Evolutionary conservation across 2,888 invertebrate genomes (phyloP).

Genomic region (Dolichomitus sp.): DNA sequence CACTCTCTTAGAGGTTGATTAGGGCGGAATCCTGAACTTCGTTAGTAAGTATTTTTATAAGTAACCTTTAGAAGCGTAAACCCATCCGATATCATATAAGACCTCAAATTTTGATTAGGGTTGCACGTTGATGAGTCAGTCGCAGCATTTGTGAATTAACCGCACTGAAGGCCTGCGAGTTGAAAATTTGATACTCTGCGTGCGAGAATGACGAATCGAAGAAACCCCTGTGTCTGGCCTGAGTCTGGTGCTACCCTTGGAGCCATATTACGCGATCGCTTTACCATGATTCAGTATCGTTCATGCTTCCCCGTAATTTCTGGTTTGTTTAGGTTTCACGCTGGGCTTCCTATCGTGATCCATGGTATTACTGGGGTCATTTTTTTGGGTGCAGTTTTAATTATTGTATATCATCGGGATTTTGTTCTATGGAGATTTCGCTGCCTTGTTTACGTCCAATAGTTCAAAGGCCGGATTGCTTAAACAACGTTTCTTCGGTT

Average conservation of each 20-base stretch:
- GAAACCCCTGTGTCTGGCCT: conserved; percentile 42
- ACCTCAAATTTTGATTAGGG: no score
- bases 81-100: no score
- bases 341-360: conserved; percentile 44
- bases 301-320: conserved; percentile 56
- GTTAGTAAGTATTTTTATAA: no score
- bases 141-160: neutral
- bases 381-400: conserved; percentile 34
- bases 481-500: no score
- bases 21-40: no score
- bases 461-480: no score
- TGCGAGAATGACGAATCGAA: conserved; percentile 55
- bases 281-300: conserved; percentile 53
- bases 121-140: no score
- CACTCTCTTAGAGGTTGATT: no score
- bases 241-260: conserved; percentile 16
- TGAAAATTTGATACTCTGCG: conserved; percentile 43
- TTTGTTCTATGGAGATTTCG: no score
- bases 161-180: conserved; percentile 12
- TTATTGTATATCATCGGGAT: no score
- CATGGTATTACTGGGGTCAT: conserved; percentile 6
- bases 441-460: no score
- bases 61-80: no score
- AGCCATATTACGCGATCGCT: conserved; percentile 43
- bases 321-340: conserved; percentile 54